Conservation (phyloP, 2,797 vertebrate genomes). For the Tragopan temminckii region DNA sequence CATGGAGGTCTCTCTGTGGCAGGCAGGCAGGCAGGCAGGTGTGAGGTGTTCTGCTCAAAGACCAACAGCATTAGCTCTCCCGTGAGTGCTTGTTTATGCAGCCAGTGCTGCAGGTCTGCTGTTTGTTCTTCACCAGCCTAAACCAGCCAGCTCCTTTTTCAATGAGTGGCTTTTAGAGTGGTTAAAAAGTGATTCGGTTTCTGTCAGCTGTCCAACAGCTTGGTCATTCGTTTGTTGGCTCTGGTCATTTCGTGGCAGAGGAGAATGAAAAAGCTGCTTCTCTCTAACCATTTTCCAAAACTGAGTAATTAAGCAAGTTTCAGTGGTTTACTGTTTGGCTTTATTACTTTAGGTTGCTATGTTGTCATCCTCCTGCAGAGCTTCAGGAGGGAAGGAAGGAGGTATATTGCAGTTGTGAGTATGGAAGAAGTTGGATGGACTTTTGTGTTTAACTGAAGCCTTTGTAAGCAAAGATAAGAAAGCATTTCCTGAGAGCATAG, state of each 20-base stretch:
- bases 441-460: neutral
- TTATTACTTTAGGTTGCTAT: neutral
- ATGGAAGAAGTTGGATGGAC: neutral
- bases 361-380: neutral
- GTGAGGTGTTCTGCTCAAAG: neutral
- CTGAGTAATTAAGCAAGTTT: constrained; percentile 23
- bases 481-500: constrained; percentile 9
- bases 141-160: neutral
- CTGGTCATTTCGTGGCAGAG: constrained; percentile 2
- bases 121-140: constrained; percentile 40
- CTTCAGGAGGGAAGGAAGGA: neutral
- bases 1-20: neutral
- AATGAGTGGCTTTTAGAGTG: constrained; percentile 1
- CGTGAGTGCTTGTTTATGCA: constrained; percentile 1
- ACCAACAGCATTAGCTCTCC: constrained; percentile 9
- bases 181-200: constrained; percentile 15
- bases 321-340: constrained; percentile 9
- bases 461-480: neutral
- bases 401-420: neutral
- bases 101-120: neutral
- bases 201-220: neutral
- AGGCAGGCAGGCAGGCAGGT: neutral
- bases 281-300: constrained; percentile 1
- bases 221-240: constrained; percentile 17
- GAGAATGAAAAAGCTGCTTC: constrained; percentile 34